Percentiles rank a stretch among this genome's conserved stretches.
Evolutionary conservation across 2,113 vertebrate species (phyloP).

Genomic region (Hystrix cristata): DNA sequence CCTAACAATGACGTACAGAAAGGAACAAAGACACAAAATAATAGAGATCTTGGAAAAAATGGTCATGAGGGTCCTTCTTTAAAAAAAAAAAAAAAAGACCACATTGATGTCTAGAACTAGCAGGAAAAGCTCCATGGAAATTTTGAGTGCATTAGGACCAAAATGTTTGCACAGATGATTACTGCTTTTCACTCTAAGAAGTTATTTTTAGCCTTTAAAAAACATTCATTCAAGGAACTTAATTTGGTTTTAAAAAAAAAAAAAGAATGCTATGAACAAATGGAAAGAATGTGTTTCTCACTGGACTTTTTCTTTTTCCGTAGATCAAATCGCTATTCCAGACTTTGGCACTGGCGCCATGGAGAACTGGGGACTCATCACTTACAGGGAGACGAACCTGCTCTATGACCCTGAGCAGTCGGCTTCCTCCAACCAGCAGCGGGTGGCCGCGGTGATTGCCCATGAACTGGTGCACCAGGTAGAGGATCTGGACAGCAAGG

Average conservation of each 20-base stretch:
- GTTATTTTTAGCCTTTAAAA: conserved; percentile 76
- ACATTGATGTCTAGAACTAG: background rate
- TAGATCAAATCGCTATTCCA: conserved; percentile 99
- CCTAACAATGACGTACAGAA: conserved; percentile 36
- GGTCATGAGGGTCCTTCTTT: background rate
- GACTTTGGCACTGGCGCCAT: conserved; percentile 99
- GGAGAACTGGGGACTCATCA: conserved; percentile 99
- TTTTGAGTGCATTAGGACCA: background rate
- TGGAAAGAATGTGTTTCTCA: conserved; percentile 72
- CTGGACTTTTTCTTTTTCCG: conserved; percentile 67
- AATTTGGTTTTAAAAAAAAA: conserved; percentile 30
- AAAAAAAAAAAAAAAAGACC: background rate
- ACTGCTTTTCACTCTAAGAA: conserved; percentile 39
- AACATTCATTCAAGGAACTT: conserved; percentile 52
- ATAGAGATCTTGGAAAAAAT: background rate
- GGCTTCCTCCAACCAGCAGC: conserved; percentile 94
- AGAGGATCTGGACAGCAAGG: background rate
- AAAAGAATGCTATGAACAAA: conserved; percentile 48
- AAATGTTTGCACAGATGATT: conserved; percentile 57
- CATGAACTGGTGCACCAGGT: conserved; percentile 99
- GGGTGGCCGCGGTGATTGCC: conserved; percentile 94
- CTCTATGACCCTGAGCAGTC: conserved; percentile 94
- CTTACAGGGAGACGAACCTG: conserved; percentile 97
- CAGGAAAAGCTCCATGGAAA: conserved; percentile 66
- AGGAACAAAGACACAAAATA: conserved; percentile 8